Conservation (phyloP, 2,888 invertebrate species). For the Formica aserva region DNA sequence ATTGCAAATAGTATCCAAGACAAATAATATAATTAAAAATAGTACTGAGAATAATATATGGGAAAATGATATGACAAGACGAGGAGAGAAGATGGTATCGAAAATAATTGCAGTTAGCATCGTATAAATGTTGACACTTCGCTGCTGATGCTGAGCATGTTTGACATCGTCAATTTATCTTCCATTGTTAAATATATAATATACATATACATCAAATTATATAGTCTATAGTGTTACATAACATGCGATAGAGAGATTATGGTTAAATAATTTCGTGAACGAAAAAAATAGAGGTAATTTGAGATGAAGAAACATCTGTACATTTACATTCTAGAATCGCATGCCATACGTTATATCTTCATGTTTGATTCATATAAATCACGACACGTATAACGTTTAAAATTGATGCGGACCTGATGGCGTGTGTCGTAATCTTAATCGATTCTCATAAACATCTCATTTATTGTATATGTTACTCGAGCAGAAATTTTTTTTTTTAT, state of each 20-base stretch:
- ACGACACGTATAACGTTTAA: background rate
- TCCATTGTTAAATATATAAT: background rate
- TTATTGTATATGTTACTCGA: background rate
- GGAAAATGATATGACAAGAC: background rate
- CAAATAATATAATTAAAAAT: background rate
- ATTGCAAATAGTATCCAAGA: background rate
- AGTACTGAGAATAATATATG: background rate
- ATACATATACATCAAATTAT: background rate
- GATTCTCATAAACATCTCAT: background rate
- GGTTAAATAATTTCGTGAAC: background rate
- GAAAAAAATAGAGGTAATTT: background rate
- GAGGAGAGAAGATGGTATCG: background rate
- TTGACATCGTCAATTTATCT: background rate
- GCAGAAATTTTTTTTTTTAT: background rate
- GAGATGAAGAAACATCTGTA: background rate
- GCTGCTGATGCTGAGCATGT: background rate
- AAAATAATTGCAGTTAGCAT: background rate
- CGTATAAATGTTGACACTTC: background rate
- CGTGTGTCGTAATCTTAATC: background rate
- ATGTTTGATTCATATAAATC: slow-evolving; percentile 3
- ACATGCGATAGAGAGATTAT: background rate
- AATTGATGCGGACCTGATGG: background rate
- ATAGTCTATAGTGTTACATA: background rate
- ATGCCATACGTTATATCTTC: background rate
- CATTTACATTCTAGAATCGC: slow-evolving; percentile 1